Evolutionary conservation across 1,140 invertebrate species (phyloP).

Genomic region (Epicauta chinensis): DNA sequence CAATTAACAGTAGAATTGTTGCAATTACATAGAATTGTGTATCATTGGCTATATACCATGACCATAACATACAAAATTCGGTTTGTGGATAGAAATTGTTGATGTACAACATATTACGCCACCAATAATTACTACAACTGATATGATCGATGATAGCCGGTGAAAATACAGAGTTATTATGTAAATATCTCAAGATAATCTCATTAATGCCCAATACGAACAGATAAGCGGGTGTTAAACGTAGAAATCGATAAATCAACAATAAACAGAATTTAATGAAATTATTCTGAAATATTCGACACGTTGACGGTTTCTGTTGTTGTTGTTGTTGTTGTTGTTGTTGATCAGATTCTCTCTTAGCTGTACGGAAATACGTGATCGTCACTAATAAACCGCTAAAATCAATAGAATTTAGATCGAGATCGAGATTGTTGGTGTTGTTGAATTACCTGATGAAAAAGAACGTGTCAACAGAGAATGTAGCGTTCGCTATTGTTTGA

Average conservation of each 20-base stretch:
- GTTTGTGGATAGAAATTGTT: conserved; percentile 71
- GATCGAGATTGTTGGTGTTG: not conserved
- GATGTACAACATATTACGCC: conserved; percentile 74
- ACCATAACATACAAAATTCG: conserved; percentile 85
- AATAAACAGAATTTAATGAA: conserved; percentile 49
- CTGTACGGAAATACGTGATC: conserved; percentile 61
- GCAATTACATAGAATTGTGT: conserved; percentile 82
- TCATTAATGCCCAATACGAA: conserved; percentile 71
- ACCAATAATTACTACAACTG: conserved; percentile 73
- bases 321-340: conserved; percentile 19
- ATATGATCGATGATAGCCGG: conserved; percentile 65
- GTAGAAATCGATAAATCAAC: conserved; percentile 61
- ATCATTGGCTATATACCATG: conserved; percentile 88
- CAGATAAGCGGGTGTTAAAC: conserved; percentile 73
- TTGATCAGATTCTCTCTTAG: conserved; percentile 38
- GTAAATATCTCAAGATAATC: conserved; percentile 57
- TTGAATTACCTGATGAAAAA: conserved; percentile 73
- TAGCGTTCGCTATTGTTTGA: conserved; percentile 81
- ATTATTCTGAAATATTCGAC: conserved; percentile 8
- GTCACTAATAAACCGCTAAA: conserved; percentile 70
- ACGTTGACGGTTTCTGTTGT: conserved; percentile 9
- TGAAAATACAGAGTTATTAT: conserved; percentile 66
- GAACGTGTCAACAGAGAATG: conserved; percentile 87
- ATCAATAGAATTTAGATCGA: conserved; percentile 24
- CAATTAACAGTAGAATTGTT: conserved; percentile 63